A percentile compares a stretch with the other conserved stretches of the same genome.
phyloP scores from a whole-genome alignment of 2,113 vertebrate species.

The Anhinga rufa region DNA sequence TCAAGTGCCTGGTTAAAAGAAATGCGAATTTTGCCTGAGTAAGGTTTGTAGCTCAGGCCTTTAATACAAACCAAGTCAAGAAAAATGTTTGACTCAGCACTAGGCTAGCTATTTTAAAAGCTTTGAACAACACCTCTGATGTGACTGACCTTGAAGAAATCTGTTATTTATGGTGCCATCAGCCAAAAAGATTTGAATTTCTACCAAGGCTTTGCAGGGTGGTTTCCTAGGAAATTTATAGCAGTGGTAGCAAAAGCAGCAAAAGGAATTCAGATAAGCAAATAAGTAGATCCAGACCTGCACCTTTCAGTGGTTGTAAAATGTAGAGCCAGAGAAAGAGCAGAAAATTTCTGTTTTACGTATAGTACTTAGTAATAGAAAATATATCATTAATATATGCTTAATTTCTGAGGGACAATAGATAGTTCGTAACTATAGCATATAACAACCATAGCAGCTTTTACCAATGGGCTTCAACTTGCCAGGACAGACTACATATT shows the following conservation, averaged over 20 bases:
- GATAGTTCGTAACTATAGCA: not conserved
- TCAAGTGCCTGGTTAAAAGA: not conserved
- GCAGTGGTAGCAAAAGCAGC: not conserved
- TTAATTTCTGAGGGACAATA: not conserved
- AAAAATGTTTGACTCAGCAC: conserved; percentile 23
- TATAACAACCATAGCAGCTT: not conserved
- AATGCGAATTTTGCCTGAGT: not conserved
- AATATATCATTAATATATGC: not conserved
- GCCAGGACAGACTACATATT: not conserved
- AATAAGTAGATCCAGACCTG: not conserved
- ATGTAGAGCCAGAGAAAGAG: not conserved
- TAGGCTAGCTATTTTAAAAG: conserved; percentile 13
- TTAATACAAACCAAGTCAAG: not conserved
- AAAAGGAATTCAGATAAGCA: conserved; percentile 28
- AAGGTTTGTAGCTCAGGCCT: not conserved
- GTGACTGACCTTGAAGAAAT: conserved; percentile 24
- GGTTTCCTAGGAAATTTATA: conserved; percentile 35
- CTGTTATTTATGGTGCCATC: not conserved
- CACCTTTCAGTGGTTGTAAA: not conserved
- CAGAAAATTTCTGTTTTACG: not conserved
- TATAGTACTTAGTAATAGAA: not conserved
- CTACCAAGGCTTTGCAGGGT: not conserved
- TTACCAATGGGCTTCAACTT: not conserved
- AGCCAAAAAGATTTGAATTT: not conserved
- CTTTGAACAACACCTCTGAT: conserved; percentile 38